phyloP scores from a whole-genome alignment of 2,797 vertebrate genomes.

The Halcyon chelicuti region DNA sequence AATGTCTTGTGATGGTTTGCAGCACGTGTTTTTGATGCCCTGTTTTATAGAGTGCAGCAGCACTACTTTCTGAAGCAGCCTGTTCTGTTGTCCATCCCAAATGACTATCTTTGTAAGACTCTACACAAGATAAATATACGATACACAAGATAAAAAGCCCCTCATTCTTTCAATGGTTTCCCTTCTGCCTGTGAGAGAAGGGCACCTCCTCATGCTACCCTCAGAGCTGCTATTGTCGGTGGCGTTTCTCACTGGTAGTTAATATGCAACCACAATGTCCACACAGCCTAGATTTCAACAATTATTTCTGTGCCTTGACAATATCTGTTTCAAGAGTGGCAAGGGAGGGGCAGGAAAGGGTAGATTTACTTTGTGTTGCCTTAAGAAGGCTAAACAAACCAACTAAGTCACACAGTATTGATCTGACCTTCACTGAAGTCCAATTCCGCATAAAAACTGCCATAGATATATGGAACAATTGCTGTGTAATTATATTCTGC shows the following conservation, averaged over 20 bases:
- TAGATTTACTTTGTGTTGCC: constrained; percentile 21
- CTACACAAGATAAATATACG: background rate
- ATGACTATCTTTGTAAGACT: background rate
- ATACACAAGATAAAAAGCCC: background rate
- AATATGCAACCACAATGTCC: constrained; percentile 57
- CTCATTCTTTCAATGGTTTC: background rate
- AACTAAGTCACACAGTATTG: background rate
- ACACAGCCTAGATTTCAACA: constrained; percentile 19
- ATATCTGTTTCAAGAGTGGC: constrained; percentile 22
- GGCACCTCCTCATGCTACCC: background rate
- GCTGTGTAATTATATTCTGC: background rate
- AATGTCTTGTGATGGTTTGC: background rate
- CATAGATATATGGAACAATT: background rate
- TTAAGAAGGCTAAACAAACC: constrained; percentile 9
- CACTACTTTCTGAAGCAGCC: background rate
- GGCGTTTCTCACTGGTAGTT: background rate
- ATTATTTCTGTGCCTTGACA: constrained; percentile 29
- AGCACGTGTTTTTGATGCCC: background rate
- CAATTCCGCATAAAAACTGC: background rate
- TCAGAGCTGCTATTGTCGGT: background rate
- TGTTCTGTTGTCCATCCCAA: background rate
- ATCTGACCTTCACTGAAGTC: constrained; percentile 33
- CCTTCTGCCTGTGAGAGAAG: background rate
- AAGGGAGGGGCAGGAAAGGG: constrained; percentile 48
- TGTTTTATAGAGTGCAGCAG: background rate